phyloP scores from a whole-genome alignment of 2,888 invertebrate genomes.

The Arrhopalites spinosus region DNA sequence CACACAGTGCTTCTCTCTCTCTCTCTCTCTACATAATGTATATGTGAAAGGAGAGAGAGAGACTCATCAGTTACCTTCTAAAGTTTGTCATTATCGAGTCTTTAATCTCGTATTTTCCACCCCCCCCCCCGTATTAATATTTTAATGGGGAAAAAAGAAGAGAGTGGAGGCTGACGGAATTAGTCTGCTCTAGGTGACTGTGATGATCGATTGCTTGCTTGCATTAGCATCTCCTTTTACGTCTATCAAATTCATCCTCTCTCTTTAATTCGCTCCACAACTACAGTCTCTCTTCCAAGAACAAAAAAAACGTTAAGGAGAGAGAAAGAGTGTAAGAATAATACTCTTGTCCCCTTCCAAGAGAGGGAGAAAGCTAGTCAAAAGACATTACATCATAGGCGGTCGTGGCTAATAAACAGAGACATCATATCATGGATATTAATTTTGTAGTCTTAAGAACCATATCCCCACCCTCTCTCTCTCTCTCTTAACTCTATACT shows the following conservation, averaged over 20 bases:
- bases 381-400: background rate
- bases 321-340: background rate
- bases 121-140: too few relatives aligned
- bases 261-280: constrained; percentile 1
- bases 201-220: constrained; percentile 42
- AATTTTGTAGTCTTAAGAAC: constrained; percentile 2
- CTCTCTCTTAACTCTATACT: constrained; percentile 8
- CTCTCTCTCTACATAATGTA: constrained; percentile 9
- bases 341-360: background rate
- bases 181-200: constrained; percentile 49
- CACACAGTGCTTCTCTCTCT: constrained; percentile 3
- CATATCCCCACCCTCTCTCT: constrained; percentile 8
- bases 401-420: constrained; percentile 33
- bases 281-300: constrained; percentile 8
- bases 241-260: constrained; percentile 40
- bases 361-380: background rate
- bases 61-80: constrained; percentile 52
- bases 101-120: constrained; percentile 53
- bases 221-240: constrained; percentile 46
- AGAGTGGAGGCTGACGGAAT: constrained; percentile 44
- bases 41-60: constrained; percentile 23
- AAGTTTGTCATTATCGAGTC: constrained; percentile 52
- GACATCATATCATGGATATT: constrained; percentile 33
- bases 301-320: constrained; percentile 9
- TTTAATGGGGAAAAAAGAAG: constrained; percentile 6